Percentiles rank a stretch among this genome's conserved stretches.
Evolutionary conservation across 2,888 invertebrate species (phyloP).

Genomic region (Hypsopygia costalis): DNA sequence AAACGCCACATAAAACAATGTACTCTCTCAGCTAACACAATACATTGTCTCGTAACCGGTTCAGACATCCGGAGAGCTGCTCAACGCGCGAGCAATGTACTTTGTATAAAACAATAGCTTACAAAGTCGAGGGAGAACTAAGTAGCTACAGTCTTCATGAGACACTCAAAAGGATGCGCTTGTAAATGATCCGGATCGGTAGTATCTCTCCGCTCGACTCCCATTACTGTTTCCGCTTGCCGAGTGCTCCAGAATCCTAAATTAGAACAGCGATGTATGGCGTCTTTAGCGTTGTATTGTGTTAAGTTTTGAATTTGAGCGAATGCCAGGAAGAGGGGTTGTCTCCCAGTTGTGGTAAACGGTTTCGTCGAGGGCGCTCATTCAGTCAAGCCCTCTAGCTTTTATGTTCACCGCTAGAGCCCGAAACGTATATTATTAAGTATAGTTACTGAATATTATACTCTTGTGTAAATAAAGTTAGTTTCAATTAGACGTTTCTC

Average conservation of each 20-base stretch:
- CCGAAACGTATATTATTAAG: conserved; percentile 6
- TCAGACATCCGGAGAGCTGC: conserved; percentile 24
- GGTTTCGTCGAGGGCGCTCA: conserved; percentile 36
- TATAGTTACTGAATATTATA: neutral
- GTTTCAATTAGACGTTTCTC: neutral
- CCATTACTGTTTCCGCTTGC: conserved; percentile 22
- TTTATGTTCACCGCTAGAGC: conserved; percentile 26
- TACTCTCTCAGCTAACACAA: conserved; percentile 17
- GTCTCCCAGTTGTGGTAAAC: conserved; percentile 37
- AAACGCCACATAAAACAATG: conserved; percentile 3
- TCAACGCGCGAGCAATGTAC: conserved; percentile 44
- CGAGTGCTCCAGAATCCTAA: conserved; percentile 9
- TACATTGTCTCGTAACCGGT: conserved; percentile 40
- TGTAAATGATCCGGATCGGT: conserved; percentile 19
- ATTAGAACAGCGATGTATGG: conserved; percentile 28
- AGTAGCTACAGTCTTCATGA: conserved; percentile 39
- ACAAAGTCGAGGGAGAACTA: conserved; percentile 25
- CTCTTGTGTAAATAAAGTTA: neutral
- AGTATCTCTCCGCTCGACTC: conserved; percentile 14
- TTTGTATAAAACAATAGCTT: conserved; percentile 48
- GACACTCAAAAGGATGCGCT: conserved; percentile 22
- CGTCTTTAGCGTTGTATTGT: conserved; percentile 15
- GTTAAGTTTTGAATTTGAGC: conserved; percentile 20
- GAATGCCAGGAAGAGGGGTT: conserved; percentile 22
- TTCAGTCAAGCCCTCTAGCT: conserved; percentile 31